Evolutionary conservation across 2,888 invertebrate genomes (phyloP), one percentile per base, ranked within the genome.

Genomic region (Catonia carolina): DNA sequence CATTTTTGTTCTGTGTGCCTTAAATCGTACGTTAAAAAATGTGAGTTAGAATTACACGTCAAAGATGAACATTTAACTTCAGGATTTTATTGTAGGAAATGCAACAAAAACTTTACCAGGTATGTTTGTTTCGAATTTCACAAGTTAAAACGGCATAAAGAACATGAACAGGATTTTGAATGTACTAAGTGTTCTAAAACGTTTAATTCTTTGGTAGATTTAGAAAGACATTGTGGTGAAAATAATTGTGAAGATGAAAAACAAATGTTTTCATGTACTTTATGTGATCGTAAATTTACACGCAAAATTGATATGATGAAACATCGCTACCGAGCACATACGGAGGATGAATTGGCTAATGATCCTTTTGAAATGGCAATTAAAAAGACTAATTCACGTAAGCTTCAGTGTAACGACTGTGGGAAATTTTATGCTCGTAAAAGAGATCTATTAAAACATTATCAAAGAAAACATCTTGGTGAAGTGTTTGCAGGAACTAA

Each of bases 391-490:
- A n/a, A 20, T 14, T 33, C 31, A 12, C 18, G 22, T 23, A 52
- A 51, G 22, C 22, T 22, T 15, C 17, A 45, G 33, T 58, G 58
- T 51, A 50, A 35, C 14, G 18, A 50, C 2, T 58, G 58, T 15
- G 50, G 20, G 7, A 58, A 54, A 22, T 58, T 42, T 6, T 58
- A 50, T 45, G 27, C 22, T 15, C 49, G 58, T 15, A 54, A 54
- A 20, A 14, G 42, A 18, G 58, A 54, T 51, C 36, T 58, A 31
- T 31, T 39, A n/a, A 58, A 53, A 23, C 58, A 58, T 50, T 18
- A 53, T 15, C 41, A 23, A n/a, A 58, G 45, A 50, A 50, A 23
- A 8, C 58, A 58, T 36, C 17, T 15, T 23, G 50, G 45, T 15
- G 51, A 51, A 14, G 33, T 33, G 20, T 41, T 22, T 39, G 27